Conservation (phyloP, 1,140 invertebrate genomes). For the Parasteatoda tepidariorum region DNA sequence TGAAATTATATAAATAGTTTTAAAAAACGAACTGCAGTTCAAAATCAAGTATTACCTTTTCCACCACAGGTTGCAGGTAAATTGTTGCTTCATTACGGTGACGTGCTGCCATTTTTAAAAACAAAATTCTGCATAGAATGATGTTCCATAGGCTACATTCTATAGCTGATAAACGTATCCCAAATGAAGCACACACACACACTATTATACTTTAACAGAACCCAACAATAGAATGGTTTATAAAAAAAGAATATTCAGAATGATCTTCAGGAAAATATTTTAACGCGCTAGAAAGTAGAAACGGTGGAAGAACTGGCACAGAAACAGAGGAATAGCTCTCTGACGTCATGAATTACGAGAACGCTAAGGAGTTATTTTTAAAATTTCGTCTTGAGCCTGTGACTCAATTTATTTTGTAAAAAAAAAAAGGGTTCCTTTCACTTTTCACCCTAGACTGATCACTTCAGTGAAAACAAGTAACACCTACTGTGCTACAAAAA, state of each 20-base stretch:
- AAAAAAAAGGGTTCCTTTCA: too few species aligned
- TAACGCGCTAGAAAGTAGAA: conserved; percentile 13
- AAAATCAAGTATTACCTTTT: too few species aligned
- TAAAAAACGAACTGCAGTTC: too few species aligned
- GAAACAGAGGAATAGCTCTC: conserved; percentile 35
- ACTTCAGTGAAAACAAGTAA: too few species aligned
- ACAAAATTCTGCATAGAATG: not conserved
- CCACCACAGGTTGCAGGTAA: conserved; percentile 29
- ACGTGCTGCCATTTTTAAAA: conserved; percentile 29
- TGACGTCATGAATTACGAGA: conserved; percentile 24
- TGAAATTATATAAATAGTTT: too few species aligned
- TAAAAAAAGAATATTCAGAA: conserved; percentile 17
- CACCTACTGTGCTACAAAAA: too few species aligned
- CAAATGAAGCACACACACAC: not conserved
- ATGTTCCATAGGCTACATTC: not conserved
- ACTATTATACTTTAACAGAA: not conserved
- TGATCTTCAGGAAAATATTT: conserved; percentile 16
- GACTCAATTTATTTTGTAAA: conserved; percentile 43
- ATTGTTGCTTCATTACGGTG: conserved; percentile 34
- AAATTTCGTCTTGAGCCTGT: conserved; percentile 11
- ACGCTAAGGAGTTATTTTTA: conserved; percentile 36
- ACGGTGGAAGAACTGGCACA: not conserved
- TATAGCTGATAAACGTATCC: not conserved
- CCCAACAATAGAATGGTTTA: not conserved
- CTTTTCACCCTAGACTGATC: too few species aligned